Conservation (phyloP, 1,140 invertebrate genomes). For the Arion vulgaris region DNA sequence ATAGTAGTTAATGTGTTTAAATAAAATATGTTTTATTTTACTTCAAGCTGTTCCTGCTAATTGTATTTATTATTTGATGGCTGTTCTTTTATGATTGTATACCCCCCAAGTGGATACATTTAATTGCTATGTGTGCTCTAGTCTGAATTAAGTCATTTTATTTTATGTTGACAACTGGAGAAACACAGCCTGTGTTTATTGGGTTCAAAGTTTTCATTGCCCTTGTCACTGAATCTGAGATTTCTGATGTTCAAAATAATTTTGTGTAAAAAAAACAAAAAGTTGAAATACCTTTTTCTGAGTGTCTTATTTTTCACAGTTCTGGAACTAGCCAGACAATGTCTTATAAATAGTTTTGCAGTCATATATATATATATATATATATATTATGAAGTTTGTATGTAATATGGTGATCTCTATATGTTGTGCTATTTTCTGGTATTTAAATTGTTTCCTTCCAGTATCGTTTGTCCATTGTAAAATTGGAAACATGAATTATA, state of each 20-base stretch:
- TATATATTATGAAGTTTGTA: not conserved
- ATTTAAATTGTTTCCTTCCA: not conserved
- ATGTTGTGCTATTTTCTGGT: not conserved
- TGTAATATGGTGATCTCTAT: not conserved
- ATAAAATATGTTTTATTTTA: too few species aligned
- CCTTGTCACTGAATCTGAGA: too few species aligned
- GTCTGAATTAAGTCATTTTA: not conserved
- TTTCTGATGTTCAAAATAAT: too few species aligned
- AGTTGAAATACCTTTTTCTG: too few species aligned
- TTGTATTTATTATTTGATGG: not conserved
- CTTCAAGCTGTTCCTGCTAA: too few species aligned
- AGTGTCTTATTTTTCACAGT: too few species aligned
- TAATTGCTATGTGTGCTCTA: not conserved
- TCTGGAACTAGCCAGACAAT: too few species aligned
- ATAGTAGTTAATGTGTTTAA: too few species aligned
- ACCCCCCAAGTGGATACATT: not conserved
- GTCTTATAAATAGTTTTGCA: too few species aligned
- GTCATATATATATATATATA: too few species aligned
- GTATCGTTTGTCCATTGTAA: not conserved
- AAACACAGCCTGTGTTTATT: not conserved
- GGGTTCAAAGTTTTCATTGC: not conserved
- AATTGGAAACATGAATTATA: not conserved
- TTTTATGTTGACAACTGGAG: not conserved
- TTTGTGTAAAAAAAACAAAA: too few species aligned
- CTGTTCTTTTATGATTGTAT: not conserved